These are phyloP conservation scores for Oriolus oriolus DNA, from an alignment of 2,113 vertebrate species.

Conservation along the genomic window DNA sequence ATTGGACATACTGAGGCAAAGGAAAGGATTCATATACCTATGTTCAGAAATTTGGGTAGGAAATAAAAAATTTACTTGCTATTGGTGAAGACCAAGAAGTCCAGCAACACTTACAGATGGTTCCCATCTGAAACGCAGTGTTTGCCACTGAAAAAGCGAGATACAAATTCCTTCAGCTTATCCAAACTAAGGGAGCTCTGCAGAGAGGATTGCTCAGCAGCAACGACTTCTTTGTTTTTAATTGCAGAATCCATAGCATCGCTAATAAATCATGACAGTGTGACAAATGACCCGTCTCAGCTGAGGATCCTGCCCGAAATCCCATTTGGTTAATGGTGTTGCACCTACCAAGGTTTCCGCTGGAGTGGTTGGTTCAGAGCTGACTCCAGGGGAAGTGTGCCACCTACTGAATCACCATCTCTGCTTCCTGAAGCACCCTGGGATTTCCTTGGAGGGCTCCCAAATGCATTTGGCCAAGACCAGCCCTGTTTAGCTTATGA, in stretches of 20 bases:
- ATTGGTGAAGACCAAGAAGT: not conserved
- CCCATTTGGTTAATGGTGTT: constrained; percentile 17
- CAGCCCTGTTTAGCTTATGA: constrained; percentile 54
- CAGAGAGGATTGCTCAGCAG: not conserved
- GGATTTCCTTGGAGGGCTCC: constrained; percentile 65
- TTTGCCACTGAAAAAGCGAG: not conserved
- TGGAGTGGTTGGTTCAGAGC: not conserved
- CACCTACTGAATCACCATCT: constrained; percentile 62
- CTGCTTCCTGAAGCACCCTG: constrained; percentile 62
- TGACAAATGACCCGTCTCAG: constrained; percentile 2
- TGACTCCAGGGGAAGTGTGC: constrained; percentile 49
- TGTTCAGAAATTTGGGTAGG: not conserved
- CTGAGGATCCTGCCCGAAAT: not conserved
- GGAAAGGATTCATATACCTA: not conserved
- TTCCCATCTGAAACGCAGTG: not conserved
- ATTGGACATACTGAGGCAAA: not conserved
- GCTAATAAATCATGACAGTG: not conserved
- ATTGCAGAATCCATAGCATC: not conserved
- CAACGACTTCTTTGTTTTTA: not conserved
- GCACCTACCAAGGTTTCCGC: not conserved
- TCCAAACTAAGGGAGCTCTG: not conserved
- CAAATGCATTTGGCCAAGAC: constrained; percentile 26
- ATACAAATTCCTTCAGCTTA: not conserved
- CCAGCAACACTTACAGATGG: not conserved
- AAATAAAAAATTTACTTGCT: not conserved